A percentile compares a stretch with the other conserved stretches of the same genome.
Conservation (phyloP, 1,140 invertebrate species). For the Hypothenemus hampei region DNA sequence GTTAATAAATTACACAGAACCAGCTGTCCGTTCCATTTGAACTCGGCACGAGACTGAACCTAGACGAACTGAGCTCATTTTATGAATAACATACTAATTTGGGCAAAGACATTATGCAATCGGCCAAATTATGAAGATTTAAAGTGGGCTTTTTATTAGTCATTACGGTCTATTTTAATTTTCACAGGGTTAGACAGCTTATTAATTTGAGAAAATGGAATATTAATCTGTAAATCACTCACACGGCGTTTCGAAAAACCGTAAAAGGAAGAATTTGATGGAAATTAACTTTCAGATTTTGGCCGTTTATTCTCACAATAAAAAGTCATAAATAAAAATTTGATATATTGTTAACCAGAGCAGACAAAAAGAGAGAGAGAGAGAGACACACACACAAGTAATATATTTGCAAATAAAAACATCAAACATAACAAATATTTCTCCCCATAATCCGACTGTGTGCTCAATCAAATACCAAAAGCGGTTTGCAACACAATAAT, state of each 20-base stretch:
- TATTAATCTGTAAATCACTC: too few relatives aligned
- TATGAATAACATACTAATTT: conserved; percentile 6
- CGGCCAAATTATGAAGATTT: background rate
- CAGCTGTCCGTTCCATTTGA: conserved; percentile 6
- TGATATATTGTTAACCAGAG: too few relatives aligned
- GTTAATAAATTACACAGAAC: conserved; percentile 11
- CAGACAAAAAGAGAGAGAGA: too few relatives aligned
- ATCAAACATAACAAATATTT: conserved; percentile 29
- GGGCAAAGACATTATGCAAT: background rate
- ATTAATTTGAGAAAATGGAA: too few relatives aligned
- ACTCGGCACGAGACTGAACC: conserved; percentile 4
- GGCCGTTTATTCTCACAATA: too few relatives aligned
- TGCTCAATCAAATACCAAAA: conserved; percentile 37
- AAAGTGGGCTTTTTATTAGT: background rate
- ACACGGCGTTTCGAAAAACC: too few relatives aligned
- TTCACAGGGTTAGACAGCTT: too few relatives aligned
- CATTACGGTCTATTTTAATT: too few relatives aligned
- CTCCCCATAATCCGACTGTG: conserved; percentile 29
- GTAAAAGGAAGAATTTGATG: too few relatives aligned
- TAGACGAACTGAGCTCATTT: background rate
- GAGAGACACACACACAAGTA: too few relatives aligned
- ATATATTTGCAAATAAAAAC: conserved; percentile 25
- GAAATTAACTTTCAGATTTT: too few relatives aligned
- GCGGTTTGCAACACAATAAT: conserved; percentile 32
- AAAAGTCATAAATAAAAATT: too few relatives aligned